These are phyloP conservation scores for Microchirus variegatus DNA, from an alignment of 2,797 vertebrate species.

Conservation along the genomic window DNA sequence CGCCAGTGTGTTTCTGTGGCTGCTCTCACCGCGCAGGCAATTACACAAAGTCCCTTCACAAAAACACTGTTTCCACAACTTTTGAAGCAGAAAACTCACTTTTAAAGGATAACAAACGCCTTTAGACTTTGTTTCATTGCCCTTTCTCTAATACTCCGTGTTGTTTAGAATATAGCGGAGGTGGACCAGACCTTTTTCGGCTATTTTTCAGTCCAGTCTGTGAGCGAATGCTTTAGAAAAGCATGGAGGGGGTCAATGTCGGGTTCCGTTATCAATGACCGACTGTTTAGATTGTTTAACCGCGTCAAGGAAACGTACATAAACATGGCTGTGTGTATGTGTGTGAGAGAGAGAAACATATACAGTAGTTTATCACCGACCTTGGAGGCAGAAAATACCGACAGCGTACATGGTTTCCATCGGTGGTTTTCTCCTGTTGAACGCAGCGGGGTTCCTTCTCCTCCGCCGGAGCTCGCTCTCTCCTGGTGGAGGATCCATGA, in stretches of 20 bases:
- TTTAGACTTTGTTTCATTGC: too few relatives aligned
- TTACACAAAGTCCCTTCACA: too few relatives aligned
- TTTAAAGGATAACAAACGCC: too few relatives aligned
- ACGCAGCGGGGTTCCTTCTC: conserved; percentile 43
- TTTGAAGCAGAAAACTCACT: too few relatives aligned
- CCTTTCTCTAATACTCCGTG: too few relatives aligned
- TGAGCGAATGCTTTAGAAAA: neutral
- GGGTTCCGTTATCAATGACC: neutral
- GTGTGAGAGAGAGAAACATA: too few relatives aligned
- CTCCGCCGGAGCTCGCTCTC: conserved; percentile 36
- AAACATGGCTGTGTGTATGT: accelerated
- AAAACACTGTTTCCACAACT: too few relatives aligned
- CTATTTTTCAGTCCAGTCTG: neutral
- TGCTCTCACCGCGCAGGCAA: neutral
- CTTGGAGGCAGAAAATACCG: conserved; percentile 72
- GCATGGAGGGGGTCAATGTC: conserved; percentile 42
- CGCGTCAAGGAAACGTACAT: neutral
- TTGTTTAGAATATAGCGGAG: too few relatives aligned
- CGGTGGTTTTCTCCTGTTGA: conserved; percentile 30
- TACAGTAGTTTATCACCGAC: conserved; percentile 51
- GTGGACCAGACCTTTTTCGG: too few relatives aligned
- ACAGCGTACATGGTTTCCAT: conserved; percentile 35
- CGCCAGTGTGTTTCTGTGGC: too few relatives aligned
- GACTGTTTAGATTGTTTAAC: neutral
- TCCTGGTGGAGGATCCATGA: conserved; percentile 67